These are phyloP conservation scores for Crossocerus cetratus DNA, from an alignment of 2,888 invertebrate species.

Conservation along the genomic window DNA sequence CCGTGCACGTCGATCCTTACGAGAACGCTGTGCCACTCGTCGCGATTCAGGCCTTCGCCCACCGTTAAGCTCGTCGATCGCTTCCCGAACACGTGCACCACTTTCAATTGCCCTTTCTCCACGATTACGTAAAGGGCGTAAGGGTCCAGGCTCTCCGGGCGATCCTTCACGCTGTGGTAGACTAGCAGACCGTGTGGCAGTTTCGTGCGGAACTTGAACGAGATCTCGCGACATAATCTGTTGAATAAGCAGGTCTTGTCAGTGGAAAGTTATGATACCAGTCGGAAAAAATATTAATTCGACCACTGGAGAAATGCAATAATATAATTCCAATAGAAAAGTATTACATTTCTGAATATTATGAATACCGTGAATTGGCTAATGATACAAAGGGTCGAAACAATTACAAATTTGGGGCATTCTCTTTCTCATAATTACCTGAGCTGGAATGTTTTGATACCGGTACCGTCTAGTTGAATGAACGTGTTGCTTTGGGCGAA, in stretches of 20 bases:
- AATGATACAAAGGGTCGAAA: too few relatives aligned
- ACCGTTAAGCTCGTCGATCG: slow-evolving; percentile 91
- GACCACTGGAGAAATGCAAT: slow-evolving; percentile 43
- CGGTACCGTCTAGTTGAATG: slow-evolving; percentile 93
- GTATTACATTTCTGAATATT: not conserved
- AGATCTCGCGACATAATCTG: slow-evolving; percentile 91
- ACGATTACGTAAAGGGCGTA: slow-evolving; percentile 95
- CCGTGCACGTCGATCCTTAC: slow-evolving; percentile 92
- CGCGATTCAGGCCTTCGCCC: slow-evolving; percentile 91
- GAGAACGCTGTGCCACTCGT: slow-evolving; percentile 93
- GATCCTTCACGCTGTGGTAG: slow-evolving; percentile 93
- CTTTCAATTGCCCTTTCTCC: slow-evolving; percentile 93
- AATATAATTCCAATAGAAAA: not conserved
- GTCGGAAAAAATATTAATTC: too few relatives aligned
- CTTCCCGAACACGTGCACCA: slow-evolving; percentile 94
- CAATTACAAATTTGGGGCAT: too few relatives aligned
- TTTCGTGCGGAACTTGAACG: slow-evolving; percentile 91
- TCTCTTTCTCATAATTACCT: slow-evolving; percentile 79
- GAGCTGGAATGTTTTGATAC: slow-evolving; percentile 92
- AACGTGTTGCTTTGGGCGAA: slow-evolving; percentile 94
- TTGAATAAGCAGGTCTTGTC: not conserved
- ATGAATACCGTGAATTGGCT: not conserved
- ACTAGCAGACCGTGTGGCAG: slow-evolving; percentile 92
- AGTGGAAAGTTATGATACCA: not conserved
- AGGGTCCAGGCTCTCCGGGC: slow-evolving; percentile 88